Evolutionary conservation across 2,797 vertebrate genomes (phyloP).

Genomic region (Platalea minor): DNA sequence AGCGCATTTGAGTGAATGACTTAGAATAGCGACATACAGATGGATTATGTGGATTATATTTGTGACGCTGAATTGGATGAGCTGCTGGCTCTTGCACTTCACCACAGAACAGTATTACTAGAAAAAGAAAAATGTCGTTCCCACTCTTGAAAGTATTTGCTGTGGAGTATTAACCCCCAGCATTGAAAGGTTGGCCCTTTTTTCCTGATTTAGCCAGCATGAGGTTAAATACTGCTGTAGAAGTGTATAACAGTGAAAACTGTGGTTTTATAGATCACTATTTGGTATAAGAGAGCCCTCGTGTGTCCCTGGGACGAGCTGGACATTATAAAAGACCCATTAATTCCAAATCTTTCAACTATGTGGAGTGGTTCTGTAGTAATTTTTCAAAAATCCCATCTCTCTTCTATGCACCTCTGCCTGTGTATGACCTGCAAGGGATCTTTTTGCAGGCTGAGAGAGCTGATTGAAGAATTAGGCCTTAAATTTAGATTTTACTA

Average conservation of each 20-base stretch:
- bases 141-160: background rate
- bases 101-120: background rate
- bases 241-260: background rate
- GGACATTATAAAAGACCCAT: background rate
- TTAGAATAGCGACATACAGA: background rate
- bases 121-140: background rate
- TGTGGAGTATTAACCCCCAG: background rate
- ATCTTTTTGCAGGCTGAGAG: background rate
- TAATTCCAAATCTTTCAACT: background rate
- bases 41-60: background rate
- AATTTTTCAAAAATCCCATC: background rate
- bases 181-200: background rate
- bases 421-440: background rate
- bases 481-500: background rate
- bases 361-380: background rate
- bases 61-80: background rate
- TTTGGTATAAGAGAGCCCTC: background rate
- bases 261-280: background rate
- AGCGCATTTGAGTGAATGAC: background rate
- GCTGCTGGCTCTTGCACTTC: background rate
- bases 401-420: background rate
- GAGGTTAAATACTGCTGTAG: background rate
- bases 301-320: background rate
- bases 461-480: background rate
- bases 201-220: background rate